Base-by-base conservation (phyloP, 1,140 invertebrate genomes). In the Stenopsyche tienmushanensis region DNA sequence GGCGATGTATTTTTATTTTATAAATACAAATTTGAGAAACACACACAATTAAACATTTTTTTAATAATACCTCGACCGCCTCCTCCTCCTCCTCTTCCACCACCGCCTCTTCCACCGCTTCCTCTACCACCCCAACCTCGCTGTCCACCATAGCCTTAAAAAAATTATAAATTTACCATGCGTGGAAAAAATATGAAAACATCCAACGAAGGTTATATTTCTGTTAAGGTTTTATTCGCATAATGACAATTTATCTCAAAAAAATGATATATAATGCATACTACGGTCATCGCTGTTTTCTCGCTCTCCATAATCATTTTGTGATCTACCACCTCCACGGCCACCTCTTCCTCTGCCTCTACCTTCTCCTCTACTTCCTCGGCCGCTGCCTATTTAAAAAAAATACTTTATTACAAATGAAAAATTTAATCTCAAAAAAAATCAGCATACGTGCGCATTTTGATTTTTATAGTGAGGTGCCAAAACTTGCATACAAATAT, bases 321-420 rank as follows among this genome's bases (percentile, higher is more conserved):
- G n/a, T n/a, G 15, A 20, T 10, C 39, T 39, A 34, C 44, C 49
- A 23, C 34, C 10, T 17, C 23, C 10, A 54, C 65, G 20, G 52
- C 70, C 34, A 1, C 68, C 52, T 23, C 66, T 52, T 0, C 68
- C 50, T 10, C 69, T 52, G 29, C 64, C 49, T 47, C 24, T 17
- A 1, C 39, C 25, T 8, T 62, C 70, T 13, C 66, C 54, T 15
- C 72, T 64, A 20, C 74, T 74, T n/a, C 72, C 64, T 47, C 66
- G 23, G 5, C 23, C 49, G 1, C 20, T 25, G 23, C 9, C 21
- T 23, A 25, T 13, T 25, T 7, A 23, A 25, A 52, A 45, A 7
- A 45, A 8, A 45, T 45, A 3, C 3, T 8, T 5, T 10, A 45
- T 45, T 45, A n/a, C n/a, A n/a, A n/a, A n/a, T n/a, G n/a, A n/a